These are phyloP conservation scores for Iguana delicatissima DNA, from an alignment of 2,797 vertebrate genomes.

Conservation along the genomic window DNA sequence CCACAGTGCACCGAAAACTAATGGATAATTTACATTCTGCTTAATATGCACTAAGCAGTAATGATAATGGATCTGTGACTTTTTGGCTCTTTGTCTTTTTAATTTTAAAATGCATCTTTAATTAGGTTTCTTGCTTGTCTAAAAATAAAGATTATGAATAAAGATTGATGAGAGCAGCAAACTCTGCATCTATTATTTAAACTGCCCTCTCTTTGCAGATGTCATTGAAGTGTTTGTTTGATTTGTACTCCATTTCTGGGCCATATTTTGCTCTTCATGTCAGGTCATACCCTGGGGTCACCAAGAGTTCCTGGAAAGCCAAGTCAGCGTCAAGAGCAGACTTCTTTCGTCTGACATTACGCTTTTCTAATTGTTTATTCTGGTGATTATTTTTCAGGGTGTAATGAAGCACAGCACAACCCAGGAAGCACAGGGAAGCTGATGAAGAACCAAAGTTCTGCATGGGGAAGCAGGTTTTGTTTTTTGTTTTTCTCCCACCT, in stretches of 20 bases:
- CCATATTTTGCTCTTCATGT: conserved; percentile 33
- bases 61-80: conserved; percentile 48
- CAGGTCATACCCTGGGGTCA: conserved; percentile 36
- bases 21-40: conserved; percentile 44
- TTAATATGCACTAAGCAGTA: conserved; percentile 50
- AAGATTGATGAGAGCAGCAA: conserved; percentile 41
- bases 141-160: conserved; percentile 55
- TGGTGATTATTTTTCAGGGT: conserved; percentile 23
- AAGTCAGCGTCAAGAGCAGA: conserved; percentile 19
- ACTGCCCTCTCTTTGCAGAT: conserved; percentile 35
- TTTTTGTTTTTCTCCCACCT: background rate
- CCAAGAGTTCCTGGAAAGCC: conserved; percentile 18
- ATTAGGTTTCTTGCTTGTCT: conserved; percentile 45
- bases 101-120: conserved; percentile 54
- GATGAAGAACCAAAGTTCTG: background rate
- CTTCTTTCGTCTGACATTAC: conserved; percentile 6
- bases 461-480: background rate
- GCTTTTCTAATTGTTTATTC: conserved; percentile 27
- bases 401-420: background rate
- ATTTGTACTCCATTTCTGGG: conserved; percentile 42
- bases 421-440: background rate
- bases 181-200: conserved; percentile 47
- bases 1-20: conserved; percentile 31
- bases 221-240: conserved; percentile 38
- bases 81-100: conserved; percentile 55